Evolutionary conservation across 2,888 invertebrate genomes (phyloP).

Genomic region (Coecobrya sp.): DNA sequence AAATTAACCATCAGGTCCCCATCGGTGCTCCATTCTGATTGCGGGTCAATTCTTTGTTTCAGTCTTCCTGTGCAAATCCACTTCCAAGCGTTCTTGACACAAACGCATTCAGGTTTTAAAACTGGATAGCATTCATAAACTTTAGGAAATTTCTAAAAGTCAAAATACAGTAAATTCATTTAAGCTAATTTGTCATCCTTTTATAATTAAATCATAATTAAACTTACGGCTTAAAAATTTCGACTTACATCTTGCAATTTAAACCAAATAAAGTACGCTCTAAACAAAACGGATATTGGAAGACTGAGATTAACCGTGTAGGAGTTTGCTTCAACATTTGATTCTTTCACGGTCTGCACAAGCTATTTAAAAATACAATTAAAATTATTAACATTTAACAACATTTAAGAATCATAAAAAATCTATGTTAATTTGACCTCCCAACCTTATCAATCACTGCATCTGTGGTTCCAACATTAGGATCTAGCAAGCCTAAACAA

Average conservation of each 20-base stretch:
- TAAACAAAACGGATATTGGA: constrained; percentile 91
- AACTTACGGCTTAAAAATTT: not conserved
- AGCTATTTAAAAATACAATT: constrained; percentile 83
- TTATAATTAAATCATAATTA: not conserved
- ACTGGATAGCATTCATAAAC: constrained; percentile 88
- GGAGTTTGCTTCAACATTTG: constrained; percentile 90
- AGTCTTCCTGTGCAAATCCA: constrained; percentile 91
- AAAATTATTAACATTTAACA: not conserved
- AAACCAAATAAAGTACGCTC: constrained; percentile 91
- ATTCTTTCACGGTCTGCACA: constrained; percentile 86
- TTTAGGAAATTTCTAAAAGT: constrained; percentile 89
- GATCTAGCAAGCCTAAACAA: constrained; percentile 92
- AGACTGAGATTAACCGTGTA: constrained; percentile 92
- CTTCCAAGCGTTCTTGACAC: constrained; percentile 94
- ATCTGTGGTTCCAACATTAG: constrained; percentile 88
- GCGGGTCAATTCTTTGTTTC: constrained; percentile 89
- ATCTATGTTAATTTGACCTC: not conserved
- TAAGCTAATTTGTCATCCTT: no score
- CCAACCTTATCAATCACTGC: constrained; percentile 89
- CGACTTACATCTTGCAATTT: constrained; percentile 88
- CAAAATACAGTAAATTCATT: no score
- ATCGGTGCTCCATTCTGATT: constrained; percentile 89
- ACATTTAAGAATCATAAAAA: not conserved
- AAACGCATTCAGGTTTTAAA: constrained; percentile 85
- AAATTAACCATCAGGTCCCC: constrained; percentile 90